These are phyloP conservation scores for Characodon lateralis DNA, from an alignment of 2,797 vertebrate genomes.

Conservation along the genomic window DNA sequence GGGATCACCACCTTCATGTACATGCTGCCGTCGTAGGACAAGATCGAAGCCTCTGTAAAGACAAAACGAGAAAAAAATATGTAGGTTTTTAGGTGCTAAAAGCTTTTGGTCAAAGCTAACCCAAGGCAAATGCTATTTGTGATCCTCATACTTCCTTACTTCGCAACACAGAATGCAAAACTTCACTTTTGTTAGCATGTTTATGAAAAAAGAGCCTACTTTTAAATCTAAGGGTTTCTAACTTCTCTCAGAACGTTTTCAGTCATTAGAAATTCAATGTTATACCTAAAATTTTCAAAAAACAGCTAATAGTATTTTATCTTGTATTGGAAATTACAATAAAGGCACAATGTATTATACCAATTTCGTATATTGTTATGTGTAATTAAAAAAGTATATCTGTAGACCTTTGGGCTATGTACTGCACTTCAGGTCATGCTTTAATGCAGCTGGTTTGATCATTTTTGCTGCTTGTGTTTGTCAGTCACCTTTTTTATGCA, in stretches of 20 bases:
- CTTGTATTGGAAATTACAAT: too few relatives aligned
- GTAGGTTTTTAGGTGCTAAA: neutral
- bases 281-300: neutral
- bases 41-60: constrained; percentile 89
- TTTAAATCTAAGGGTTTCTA: neutral
- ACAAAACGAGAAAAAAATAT: neutral
- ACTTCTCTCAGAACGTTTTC: neutral
- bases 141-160: too few relatives aligned
- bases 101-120: neutral
- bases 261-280: neutral
- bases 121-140: neutral
- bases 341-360: too few relatives aligned
- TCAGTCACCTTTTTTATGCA: too few relatives aligned
- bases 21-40: constrained; percentile 97
- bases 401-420: too few relatives aligned
- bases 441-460: too few relatives aligned
- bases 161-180: neutral
- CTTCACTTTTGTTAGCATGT: neutral
- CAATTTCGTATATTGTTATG: too few relatives aligned
- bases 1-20: constrained; percentile 98
- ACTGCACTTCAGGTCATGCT: too few relatives aligned
- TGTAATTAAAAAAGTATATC: too few relatives aligned
- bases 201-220: neutral
- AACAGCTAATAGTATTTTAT: too few relatives aligned
- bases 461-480: too few relatives aligned